Percentiles rank a stretch among this genome's conserved stretches.
Evolutionary conservation across 2,113 vertebrate species (phyloP).

Genomic region (Rallus limicola): DNA sequence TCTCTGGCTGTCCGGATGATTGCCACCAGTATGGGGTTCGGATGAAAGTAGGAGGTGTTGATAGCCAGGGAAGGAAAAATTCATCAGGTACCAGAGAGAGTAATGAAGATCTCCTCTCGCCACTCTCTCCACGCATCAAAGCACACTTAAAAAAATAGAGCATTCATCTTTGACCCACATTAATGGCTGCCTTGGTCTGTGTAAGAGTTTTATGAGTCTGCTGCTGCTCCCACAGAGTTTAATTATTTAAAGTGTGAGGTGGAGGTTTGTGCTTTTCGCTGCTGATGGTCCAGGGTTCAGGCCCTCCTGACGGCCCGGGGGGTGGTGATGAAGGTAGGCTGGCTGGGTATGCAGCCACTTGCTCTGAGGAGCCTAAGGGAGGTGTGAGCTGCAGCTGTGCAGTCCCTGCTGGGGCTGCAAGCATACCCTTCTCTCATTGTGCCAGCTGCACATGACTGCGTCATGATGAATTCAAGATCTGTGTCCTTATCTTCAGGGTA

Average conservation of each 20-base stretch:
- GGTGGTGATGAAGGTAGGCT: neutral
- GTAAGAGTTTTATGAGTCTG: slow-evolving; percentile 55
- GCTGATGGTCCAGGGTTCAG: slow-evolving; percentile 19
- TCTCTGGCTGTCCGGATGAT: neutral
- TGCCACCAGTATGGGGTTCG: neutral
- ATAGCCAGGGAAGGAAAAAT: slow-evolving; percentile 31
- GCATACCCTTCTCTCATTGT: neutral
- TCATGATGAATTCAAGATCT: neutral
- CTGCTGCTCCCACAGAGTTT: slow-evolving; percentile 63
- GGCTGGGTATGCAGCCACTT: neutral
- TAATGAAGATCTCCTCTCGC: slow-evolving; percentile 48
- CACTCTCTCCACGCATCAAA: slow-evolving; percentile 37
- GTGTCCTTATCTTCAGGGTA: neutral
- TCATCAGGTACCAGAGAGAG: neutral
- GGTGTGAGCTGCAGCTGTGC: neutral
- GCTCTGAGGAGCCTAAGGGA: neutral
- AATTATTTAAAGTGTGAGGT: slow-evolving; percentile 56
- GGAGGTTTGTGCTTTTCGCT: slow-evolving; percentile 36
- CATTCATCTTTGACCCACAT: slow-evolving; percentile 58
- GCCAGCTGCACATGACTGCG: fast-evolving
- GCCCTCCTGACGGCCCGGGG: neutral
- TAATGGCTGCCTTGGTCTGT: slow-evolving; percentile 55
- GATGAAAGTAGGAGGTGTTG: slow-evolving; percentile 37
- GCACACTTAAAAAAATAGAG: slow-evolving; percentile 33
- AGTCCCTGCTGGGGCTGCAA: neutral